Evolutionary conservation across 1,140 invertebrate species (phyloP), one percentile per base, ranked within the genome.

Genomic region (Zophobas atratus): DNA sequence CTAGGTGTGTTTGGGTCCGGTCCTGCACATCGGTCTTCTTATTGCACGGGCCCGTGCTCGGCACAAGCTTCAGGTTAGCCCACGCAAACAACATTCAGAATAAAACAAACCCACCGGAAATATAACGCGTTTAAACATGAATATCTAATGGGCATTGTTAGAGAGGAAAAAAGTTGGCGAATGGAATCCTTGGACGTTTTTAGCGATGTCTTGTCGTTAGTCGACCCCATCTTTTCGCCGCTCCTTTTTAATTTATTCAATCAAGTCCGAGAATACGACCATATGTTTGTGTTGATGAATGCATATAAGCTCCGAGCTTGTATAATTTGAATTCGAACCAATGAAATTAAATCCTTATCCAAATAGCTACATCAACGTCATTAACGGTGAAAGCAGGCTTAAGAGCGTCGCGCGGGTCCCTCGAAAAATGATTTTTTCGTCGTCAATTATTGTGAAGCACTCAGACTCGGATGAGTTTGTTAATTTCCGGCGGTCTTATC

Each of bases 381-480:
- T 81, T 81, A 79, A 81, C 79, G 79, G 77, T 79, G 70, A 79
- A 79, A 76, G 60, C 67, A 63, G 63, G 73, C 76, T 79, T 78
- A 78, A 78, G 6, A 41, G 41, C 38, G 35, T 57, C 55, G 32
- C 20, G 2, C 2, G 35, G 35, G 35, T 34, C 6, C 20, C 20
- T 51, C 49, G 2, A 57, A 57, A 35, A 3, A 34, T 8, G 35
- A 57, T 57, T 57, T 53, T 53, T 57, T 57, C 34, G 49, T 51
- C 43, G 43, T 53, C 20, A 53, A 53, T 53, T 53, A 46, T 57
- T 57, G 55, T 57, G 35, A 35, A 4, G 55, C 55, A 20, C n/a
- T 51, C 49, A 5, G 49, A 51, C 20, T 20, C 20, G 20, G 49
- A 51, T 51, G 49, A 51, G n/a, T 51, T 20, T 51, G 49, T 51